Evolutionary conservation across 2,113 vertebrate genomes (phyloP), one percentile per base, ranked within the genome.

Genomic region (Globicephala melas): DNA sequence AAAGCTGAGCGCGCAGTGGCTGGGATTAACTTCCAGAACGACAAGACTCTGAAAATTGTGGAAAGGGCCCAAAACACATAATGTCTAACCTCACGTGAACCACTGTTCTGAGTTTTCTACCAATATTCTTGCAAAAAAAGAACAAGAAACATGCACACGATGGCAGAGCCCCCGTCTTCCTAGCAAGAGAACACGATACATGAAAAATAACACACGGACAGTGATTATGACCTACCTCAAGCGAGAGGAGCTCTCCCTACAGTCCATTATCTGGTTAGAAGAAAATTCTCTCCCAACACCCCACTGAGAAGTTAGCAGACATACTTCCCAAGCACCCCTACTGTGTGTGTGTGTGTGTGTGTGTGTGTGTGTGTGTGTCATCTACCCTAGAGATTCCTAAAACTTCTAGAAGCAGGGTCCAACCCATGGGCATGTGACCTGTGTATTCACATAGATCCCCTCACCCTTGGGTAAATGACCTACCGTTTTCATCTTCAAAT

Each of bases 171-270:
- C 47, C 41, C 28, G 1, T 41, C 36, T 50, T 53, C 74, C 73
- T 20, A 26, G 26, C 17, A 77, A 65, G 85, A 38, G 47, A 33
- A 31, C 1, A 15, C 9, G 23, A 63, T 28, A 86, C 18, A 12
- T 18, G 47, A 53, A 79, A 71, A 60, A 18, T 0, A 26, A 50
- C 62, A 23, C 6, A 6, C 33, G 6, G 2, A 26, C 36, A 31
- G 36, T 0, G 33, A 74, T 6, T 6, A 13, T 21, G 0, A n/a
- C 33, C 6, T 0, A n/a, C 38, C 76, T 55, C 8, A 15, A 47
- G 50, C 47, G 13, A 81, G n/a, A 28, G 38, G 21, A 36, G 13
- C 11, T 23, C 73, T 38, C 50, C 53, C n/a, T 20, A 0, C 10
- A 8, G n/a, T 12, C 68, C 28, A 7, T 7, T 5, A 14, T 6